These are phyloP conservation scores for Neoitamus cyanurus DNA, from an alignment of 2,888 invertebrate genomes.

Conservation along the genomic window DNA sequence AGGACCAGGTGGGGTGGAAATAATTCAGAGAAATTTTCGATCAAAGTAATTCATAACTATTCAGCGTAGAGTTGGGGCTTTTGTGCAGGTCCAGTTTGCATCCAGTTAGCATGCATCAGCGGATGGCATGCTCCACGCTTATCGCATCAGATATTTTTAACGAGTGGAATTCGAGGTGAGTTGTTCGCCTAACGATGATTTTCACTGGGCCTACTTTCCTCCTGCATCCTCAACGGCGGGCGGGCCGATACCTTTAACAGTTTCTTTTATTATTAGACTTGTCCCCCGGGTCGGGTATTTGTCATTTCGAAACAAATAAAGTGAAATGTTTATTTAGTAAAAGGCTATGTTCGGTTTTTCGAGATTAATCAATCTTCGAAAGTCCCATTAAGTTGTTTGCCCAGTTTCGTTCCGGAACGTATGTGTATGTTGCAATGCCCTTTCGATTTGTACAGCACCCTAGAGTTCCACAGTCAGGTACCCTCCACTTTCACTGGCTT, in stretches of 20 bases:
- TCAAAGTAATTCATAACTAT: conserved; percentile 36
- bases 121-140: conserved; percentile 23
- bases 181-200: conserved; percentile 11
- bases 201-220: conserved; percentile 18
- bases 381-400: neutral
- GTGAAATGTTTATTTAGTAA: neutral
- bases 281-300: neutral
- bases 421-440: neutral
- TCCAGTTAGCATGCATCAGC: conserved; percentile 31
- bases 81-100: conserved; percentile 30
- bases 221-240: neutral
- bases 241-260: neutral
- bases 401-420: neutral
- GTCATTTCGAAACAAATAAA: neutral
- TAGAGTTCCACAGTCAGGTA: neutral
- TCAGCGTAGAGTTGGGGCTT: neutral
- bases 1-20: neutral
- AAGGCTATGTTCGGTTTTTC: neutral
- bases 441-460: neutral
- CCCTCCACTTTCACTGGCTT: neutral
- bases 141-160: conserved; percentile 34
- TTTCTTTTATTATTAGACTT: neutral
- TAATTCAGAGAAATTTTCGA: conserved; percentile 36
- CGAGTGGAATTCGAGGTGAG: neutral
- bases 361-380: neutral